Percentiles rank a stretch among this genome's conserved stretches.
Evolutionary conservation across 2,888 invertebrate genomes (phyloP).

Genomic region (Cephus pygmeus): DNA sequence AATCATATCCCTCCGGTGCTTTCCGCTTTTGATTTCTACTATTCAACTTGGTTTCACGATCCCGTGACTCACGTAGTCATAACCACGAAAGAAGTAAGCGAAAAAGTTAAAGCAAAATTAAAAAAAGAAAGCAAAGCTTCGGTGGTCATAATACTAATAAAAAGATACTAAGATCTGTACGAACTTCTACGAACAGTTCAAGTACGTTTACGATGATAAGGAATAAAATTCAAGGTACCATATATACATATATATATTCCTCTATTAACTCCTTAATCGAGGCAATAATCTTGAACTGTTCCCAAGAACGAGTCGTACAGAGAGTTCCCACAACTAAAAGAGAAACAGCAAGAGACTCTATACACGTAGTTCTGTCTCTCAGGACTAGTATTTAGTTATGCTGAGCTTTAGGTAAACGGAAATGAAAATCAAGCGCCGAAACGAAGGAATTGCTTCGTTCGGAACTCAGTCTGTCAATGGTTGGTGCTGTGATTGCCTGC

Average conservation of each 20-base stretch:
- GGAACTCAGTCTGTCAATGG: constrained; percentile 62
- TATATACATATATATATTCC: not conserved
- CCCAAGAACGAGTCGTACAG: not conserved
- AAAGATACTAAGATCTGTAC: not conserved
- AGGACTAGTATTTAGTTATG: constrained; percentile 39
- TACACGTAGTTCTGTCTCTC: constrained; percentile 17
- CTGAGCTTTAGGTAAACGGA: constrained; percentile 50
- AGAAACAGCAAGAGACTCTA: not conserved
- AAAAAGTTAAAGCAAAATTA: not conserved
- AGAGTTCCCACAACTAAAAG: not conserved
- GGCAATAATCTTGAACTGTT: not conserved
- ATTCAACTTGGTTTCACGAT: not conserved
- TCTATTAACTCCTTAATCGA: not conserved
- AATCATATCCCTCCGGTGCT: not conserved
- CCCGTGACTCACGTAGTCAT: not conserved
- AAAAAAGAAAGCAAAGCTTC: not conserved
- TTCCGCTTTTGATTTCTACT: not conserved
- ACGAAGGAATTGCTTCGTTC: constrained; percentile 54
- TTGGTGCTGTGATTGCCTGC: constrained; percentile 66
- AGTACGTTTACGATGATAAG: not conserved
- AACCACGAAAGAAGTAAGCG: not conserved
- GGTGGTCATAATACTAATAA: not conserved
- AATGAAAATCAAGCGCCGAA: constrained; percentile 47
- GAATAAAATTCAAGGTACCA: not conserved
- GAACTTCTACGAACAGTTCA: not conserved